These are phyloP conservation scores for Actinia equina DNA, from an alignment of 64 coral and sea anemone species.

Conservation along the genomic window DNA sequence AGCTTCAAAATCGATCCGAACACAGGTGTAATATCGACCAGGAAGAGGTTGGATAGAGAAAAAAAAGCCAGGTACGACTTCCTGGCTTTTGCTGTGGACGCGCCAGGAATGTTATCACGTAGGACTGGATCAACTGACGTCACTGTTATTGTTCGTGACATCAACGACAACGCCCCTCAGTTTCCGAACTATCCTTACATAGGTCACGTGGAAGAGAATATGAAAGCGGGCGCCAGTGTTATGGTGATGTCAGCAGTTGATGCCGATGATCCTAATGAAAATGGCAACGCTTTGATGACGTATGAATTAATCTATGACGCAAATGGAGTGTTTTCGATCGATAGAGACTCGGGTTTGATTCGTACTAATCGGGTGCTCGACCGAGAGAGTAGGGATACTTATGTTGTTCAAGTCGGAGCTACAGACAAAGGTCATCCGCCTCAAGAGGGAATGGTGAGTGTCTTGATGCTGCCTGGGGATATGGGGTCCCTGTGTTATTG, in stretches of 20 bases:
- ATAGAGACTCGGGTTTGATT: constrained; percentile 70
- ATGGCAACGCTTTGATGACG: constrained; percentile 64
- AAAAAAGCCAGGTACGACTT: constrained; percentile 79
- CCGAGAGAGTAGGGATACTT: constrained; percentile 50
- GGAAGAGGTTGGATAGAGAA: constrained; percentile 56
- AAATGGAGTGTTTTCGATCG: constrained; percentile 54
- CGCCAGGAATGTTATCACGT: constrained; percentile 36
- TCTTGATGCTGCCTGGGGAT: too few species aligned
- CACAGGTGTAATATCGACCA: constrained; percentile 65
- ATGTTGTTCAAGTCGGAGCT: constrained; percentile 67
- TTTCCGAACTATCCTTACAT: constrained; percentile 72
- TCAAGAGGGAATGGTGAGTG: constrained; percentile 20
- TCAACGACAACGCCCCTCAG: constrained; percentile 79
- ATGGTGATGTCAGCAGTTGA: constrained; percentile 74
- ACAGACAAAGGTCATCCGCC: constrained; percentile 66
- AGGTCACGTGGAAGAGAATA: constrained; percentile 70
- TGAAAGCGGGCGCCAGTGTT: constrained; percentile 37
- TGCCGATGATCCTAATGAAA: constrained; percentile 66
- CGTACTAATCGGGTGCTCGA: constrained; percentile 63
- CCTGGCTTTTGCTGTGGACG: constrained; percentile 85
- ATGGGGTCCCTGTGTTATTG: neutral
- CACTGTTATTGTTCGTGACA: constrained; percentile 71
- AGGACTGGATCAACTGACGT: constrained; percentile 86
- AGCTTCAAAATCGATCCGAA: constrained; percentile 62
- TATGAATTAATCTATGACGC: constrained; percentile 63